phyloP scores from a whole-genome alignment of 2,797 vertebrate species.

The Luscinia megarhynchos region DNA sequence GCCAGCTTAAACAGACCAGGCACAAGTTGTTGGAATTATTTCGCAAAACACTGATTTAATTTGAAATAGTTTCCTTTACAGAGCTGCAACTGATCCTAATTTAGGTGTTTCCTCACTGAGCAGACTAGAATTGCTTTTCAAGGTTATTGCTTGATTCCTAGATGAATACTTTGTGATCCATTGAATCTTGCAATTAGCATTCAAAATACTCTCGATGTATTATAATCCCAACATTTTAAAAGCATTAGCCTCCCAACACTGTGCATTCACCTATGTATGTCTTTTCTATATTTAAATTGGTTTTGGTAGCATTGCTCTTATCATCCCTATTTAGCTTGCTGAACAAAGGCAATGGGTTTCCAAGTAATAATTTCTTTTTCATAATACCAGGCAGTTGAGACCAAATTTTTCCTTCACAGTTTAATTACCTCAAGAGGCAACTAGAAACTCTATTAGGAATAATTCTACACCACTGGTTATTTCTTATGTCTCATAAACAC shows the following conservation, averaged over 20 bases:
- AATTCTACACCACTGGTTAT: neutral
- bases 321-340: constrained; percentile 28
- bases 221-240: neutral
- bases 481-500: neutral
- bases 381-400: neutral
- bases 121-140: constrained; percentile 1
- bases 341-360: constrained; percentile 26
- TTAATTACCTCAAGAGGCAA: neutral
- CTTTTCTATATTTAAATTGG: constrained; percentile 29
- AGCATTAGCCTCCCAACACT: neutral
- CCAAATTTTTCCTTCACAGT: constrained; percentile 20
- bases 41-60: neutral
- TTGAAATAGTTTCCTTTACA: neutral
- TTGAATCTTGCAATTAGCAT: constrained; percentile 6
- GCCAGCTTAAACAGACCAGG: neutral
- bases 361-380: constrained; percentile 26
- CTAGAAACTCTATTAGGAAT: constrained; percentile 2
- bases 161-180: constrained; percentile 2
- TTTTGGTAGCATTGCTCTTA: constrained; percentile 11
- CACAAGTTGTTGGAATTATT: neutral
- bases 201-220: neutral
- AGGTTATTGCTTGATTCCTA: neutral
- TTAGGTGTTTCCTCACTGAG: neutral
- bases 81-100: neutral
- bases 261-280: neutral